Evolutionary conservation across 2,888 invertebrate genomes (phyloP).

Genomic region (Stenurella melanura): DNA sequence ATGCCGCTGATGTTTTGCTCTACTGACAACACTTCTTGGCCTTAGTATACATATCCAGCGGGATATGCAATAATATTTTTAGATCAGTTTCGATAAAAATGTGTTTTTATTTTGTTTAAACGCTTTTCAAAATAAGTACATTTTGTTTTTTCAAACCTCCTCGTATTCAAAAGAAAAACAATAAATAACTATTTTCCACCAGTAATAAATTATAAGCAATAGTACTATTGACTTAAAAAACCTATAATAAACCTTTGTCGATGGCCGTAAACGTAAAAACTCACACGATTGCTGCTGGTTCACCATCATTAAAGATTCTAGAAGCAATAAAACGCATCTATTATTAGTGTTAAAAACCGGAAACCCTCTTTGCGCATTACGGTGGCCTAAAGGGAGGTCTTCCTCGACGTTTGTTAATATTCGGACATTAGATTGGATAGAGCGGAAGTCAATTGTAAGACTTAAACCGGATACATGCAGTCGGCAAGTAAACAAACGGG

Average conservation of each 20-base stretch:
- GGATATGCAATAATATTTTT: too few relatives aligned
- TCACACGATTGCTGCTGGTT: neutral
- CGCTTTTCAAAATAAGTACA: too few relatives aligned
- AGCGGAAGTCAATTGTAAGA: constrained; percentile 49
- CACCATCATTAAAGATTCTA: constrained; percentile 2
- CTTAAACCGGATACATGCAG: constrained; percentile 46
- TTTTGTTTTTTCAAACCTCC: too few relatives aligned
- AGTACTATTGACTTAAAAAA: too few relatives aligned
- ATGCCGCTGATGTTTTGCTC: too few relatives aligned
- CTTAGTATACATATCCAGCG: too few relatives aligned
- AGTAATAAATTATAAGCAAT: too few relatives aligned
- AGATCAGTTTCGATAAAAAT: too few relatives aligned
- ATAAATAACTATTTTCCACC: too few relatives aligned
- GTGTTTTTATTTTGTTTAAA: too few relatives aligned
- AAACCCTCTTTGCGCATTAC: constrained; percentile 26
- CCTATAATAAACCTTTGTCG: neutral
- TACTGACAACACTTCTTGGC: too few relatives aligned
- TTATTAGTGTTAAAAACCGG: constrained; percentile 47
- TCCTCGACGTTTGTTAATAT: constrained; percentile 26
- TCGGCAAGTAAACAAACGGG: constrained; percentile 37
- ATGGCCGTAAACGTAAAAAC: neutral
- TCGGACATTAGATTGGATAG: constrained; percentile 32
- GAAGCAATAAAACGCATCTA: constrained; percentile 22
- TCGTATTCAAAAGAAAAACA: too few relatives aligned
- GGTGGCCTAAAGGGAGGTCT: constrained; percentile 37